Evolutionary conservation across 2,888 invertebrate genomes (phyloP), one percentile per base, ranked within the genome.

Genomic region (Andrena marginata): DNA sequence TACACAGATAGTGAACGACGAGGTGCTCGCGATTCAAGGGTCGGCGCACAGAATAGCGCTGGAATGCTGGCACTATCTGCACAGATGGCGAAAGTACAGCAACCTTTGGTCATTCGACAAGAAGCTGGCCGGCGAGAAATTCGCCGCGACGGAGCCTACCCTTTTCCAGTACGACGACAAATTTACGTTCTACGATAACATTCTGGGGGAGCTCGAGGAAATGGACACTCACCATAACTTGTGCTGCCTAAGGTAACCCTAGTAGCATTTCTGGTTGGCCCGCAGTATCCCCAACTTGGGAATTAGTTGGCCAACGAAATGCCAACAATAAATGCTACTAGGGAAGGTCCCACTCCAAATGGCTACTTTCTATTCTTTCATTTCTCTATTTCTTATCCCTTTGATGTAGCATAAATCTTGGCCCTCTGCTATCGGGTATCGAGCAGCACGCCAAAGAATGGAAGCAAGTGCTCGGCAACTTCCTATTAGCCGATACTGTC

Each of bases 51-150:
- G 95, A 83, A 94, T 97, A 0, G 96, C 97, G 3, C 93, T 95
- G n/a, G 96, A 96, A 70, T 96, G 97, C 29, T 95, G 96, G 82
- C 94, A 94, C 29, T 96, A 97, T 91, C 94, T 96, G 64, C 95
- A 95, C 86, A 96, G 96, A 90, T 98, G 97, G 96, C 96, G 96
- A 74, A 96, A 96, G 88, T 98, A 96, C 91, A 95, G 96, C 80
- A 96, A 96, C 90, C 94, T 98, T 16, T 98, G 98, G 98, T 95
- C 96, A 0, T 96, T 95, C 90, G 97, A 98, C 92, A 98, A 97
- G 92, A 94, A 95, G 72, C 94, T 96, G 10, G 96, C 97, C 1
- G 97, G 97, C 88, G 97, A 97, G 88, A 97, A 97, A 92, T 98
- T 98, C 94, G 95, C 97, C 0, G 95, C 95, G 63, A 96, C 96